Evolutionary conservation across 2,888 invertebrate species (phyloP).

Genomic region (Protophormia terraenovae): DNA sequence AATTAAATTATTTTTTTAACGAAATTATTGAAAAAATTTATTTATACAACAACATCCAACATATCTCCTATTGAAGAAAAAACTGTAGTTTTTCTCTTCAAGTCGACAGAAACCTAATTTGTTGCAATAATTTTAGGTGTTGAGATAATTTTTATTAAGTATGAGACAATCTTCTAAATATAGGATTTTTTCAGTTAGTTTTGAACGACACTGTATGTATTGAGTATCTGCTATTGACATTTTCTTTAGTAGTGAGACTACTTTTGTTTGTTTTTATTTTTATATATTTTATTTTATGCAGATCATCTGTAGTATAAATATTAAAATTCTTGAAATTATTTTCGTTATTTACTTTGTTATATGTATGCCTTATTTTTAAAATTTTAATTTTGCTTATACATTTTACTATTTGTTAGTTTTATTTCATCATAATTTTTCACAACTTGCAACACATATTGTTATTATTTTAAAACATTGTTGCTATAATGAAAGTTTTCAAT

Average conservation of each 20-base stretch:
- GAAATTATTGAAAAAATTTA: too few species aligned
- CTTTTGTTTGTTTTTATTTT: background rate
- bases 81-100: too few species aligned
- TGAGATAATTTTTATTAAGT: too few species aligned
- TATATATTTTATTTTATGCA: slow-evolving; percentile 6
- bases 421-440: background rate
- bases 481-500: background rate
- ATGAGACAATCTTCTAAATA: too few species aligned
- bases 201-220: too few species aligned
- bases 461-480: background rate
- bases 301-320: background rate
- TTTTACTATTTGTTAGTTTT: background rate
- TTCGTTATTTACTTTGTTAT: background rate
- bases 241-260: background rate
- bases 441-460: background rate
- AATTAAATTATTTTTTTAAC: too few species aligned
- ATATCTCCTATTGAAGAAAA: too few species aligned
- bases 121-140: too few species aligned
- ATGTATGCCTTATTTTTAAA: background rate
- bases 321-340: background rate
- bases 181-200: too few species aligned
- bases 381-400: background rate
- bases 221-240: background rate
- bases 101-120: too few species aligned
- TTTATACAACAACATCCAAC: too few species aligned